A percentile compares a stretch with the other conserved stretches of the same genome.
Conservation (phyloP, 1,140 invertebrate genomes). For the Ostrea edulis region DNA sequence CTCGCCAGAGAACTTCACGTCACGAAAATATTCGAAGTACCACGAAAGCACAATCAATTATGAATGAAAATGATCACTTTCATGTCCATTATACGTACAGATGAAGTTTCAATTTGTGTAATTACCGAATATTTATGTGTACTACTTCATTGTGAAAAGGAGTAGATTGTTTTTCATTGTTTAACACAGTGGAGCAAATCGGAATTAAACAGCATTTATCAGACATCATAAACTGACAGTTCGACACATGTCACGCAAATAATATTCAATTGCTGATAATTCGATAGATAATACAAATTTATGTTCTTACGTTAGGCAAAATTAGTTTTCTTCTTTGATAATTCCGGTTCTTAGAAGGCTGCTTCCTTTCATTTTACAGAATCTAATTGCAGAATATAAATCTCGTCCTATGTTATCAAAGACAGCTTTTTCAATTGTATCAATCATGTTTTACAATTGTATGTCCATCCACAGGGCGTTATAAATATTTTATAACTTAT, state of each 20-base stretch:
- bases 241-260: slow-evolving; percentile 3
- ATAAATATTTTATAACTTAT: slow-evolving; percentile 12
- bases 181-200: neutral
- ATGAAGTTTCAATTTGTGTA: neutral
- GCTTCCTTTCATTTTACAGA: neutral
- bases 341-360: neutral
- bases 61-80: slow-evolving; percentile 10
- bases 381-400: neutral
- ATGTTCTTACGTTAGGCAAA: neutral
- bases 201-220: slow-evolving; percentile 18
- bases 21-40: neutral
- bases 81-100: neutral
- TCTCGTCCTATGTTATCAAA: neutral
- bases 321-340: neutral
- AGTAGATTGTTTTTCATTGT: neutral
- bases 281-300: neutral
- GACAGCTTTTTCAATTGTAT: neutral
- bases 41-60: neutral
- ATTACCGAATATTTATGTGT: neutral
- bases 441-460: too few species aligned
- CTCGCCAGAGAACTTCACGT: neutral
- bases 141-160: neutral
- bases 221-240: neutral
- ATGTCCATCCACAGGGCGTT: neutral
- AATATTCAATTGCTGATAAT: slow-evolving; percentile 5